These are phyloP conservation scores for Amphipyra tragopoginis DNA, from an alignment of 2,888 invertebrate genomes.

Conservation along the genomic window DNA sequence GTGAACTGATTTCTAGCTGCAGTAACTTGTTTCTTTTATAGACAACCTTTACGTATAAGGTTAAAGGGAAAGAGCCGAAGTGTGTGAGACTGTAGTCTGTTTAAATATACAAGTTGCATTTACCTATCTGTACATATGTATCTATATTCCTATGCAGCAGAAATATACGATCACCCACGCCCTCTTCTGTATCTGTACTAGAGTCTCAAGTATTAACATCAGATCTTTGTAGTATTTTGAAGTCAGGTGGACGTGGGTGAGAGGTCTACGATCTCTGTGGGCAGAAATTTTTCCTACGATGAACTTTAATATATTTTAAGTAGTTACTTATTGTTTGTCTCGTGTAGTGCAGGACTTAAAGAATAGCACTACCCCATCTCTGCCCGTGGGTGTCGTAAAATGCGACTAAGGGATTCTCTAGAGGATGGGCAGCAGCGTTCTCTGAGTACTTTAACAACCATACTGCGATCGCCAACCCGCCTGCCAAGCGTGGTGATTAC, in stretches of 20 bases:
- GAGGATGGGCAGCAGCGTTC: too few species aligned
- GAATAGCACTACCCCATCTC: too few species aligned
- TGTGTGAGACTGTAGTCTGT: not conserved
- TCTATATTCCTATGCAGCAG: not conserved
- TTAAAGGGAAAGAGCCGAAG: constrained; percentile 3
- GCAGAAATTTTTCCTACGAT: too few species aligned
- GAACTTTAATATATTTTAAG: too few species aligned
- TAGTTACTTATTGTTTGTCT: too few species aligned
- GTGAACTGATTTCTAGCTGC: too few species aligned
- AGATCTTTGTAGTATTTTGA: not conserved
- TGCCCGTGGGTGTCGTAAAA: too few species aligned
- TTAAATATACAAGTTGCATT: not conserved
- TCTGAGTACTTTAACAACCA: too few species aligned
- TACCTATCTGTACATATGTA: not conserved
- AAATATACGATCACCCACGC: not conserved
- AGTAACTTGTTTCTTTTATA: not conserved
- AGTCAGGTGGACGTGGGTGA: not conserved
- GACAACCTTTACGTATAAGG: constrained; percentile 10
- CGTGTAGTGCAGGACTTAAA: too few species aligned
- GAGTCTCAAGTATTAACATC: not conserved
- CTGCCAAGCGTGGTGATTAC: too few species aligned
- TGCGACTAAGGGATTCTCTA: too few species aligned
- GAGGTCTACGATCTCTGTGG: not conserved
- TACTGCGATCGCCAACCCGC: too few species aligned
- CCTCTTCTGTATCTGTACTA: not conserved